Conservation (phyloP, 1,140 invertebrate species). For the Musca vetustissima region DNA sequence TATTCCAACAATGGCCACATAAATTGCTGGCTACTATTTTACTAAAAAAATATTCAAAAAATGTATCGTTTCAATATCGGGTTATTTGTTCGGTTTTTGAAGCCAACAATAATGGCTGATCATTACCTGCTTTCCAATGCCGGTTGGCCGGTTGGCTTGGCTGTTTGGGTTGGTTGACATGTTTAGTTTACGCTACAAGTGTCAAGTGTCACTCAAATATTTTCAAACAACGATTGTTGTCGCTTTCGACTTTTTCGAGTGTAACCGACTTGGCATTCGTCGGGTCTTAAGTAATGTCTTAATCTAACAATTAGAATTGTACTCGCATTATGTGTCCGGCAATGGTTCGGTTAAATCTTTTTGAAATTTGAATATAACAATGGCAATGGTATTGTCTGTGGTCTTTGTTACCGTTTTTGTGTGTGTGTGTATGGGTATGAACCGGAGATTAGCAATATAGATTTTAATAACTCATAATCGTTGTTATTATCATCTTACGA, state of each 20-base stretch:
- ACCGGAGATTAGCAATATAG: slow-evolving; percentile 12
- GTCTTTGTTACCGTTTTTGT: too few relatives aligned
- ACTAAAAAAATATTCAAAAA: background rate
- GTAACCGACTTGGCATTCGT: background rate
- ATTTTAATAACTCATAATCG: slow-evolving; percentile 19
- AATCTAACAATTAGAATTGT: slow-evolving; percentile 20
- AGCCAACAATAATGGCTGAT: too few relatives aligned
- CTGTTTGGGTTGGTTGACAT: background rate
- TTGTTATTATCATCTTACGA: slow-evolving; percentile 5
- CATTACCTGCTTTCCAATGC: background rate
- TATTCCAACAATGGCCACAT: slow-evolving; percentile 3
- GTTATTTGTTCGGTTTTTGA: too few relatives aligned
- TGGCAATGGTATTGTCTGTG: background rate
- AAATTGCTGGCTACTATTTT: slow-evolving; percentile 10
- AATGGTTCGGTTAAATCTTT: background rate
- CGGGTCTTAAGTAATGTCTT: slow-evolving; percentile 7
- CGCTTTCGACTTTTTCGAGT: background rate
- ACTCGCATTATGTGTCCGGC: background rate
- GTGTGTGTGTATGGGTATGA: background rate
- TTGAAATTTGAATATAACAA: slow-evolving; percentile 13
- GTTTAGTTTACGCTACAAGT: background rate
- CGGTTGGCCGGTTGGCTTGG: too few relatives aligned
- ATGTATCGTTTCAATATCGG: background rate
- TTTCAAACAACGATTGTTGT: background rate
- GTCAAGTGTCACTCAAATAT: slow-evolving; percentile 18